A percentile compares a stretch with the other conserved stretches of the same genome.
Evolutionary conservation across 2,797 vertebrate species (phyloP).

Genomic region (Falco biarmicus): DNA sequence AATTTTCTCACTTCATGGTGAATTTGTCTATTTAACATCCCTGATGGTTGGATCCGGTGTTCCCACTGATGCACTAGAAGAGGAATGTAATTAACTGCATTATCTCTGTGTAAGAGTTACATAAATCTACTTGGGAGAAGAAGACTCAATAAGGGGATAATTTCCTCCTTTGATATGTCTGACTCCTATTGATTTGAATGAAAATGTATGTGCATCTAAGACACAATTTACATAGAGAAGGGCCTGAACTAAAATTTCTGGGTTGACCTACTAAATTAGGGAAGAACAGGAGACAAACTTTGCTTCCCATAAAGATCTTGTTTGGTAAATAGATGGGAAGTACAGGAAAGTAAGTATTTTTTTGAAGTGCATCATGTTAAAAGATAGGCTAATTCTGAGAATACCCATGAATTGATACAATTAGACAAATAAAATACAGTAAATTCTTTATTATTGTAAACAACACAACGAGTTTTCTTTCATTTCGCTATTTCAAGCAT

Average conservation of each 20-base stretch:
- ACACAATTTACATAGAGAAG: not conserved
- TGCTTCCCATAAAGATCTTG: not conserved
- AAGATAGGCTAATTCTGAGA: not conserved
- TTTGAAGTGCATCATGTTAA: not conserved
- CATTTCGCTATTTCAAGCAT: not conserved
- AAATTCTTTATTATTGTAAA: not conserved
- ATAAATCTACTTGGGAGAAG: conserved; percentile 51
- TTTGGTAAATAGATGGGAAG: not conserved
- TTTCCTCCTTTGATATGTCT: conserved; percentile 60
- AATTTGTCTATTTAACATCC: not conserved
- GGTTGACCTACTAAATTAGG: not conserved
- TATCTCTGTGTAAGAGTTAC: conserved; percentile 33
- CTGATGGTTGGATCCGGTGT: not conserved
- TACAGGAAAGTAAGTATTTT: not conserved
- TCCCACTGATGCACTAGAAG: not conserved
- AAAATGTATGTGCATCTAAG: conserved; percentile 46
- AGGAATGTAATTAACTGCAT: conserved; percentile 40
- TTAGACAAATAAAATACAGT: not conserved
- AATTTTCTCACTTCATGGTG: not conserved
- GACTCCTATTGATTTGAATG: conserved; percentile 51
- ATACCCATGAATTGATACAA: not conserved
- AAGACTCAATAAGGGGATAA: conserved; percentile 55
- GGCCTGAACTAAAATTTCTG: conserved; percentile 18
- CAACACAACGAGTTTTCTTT: not conserved
- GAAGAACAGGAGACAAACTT: not conserved